These are phyloP conservation scores for Parnassius smintheus DNA, from an alignment of 2,888 invertebrate species.

Conservation along the genomic window DNA sequence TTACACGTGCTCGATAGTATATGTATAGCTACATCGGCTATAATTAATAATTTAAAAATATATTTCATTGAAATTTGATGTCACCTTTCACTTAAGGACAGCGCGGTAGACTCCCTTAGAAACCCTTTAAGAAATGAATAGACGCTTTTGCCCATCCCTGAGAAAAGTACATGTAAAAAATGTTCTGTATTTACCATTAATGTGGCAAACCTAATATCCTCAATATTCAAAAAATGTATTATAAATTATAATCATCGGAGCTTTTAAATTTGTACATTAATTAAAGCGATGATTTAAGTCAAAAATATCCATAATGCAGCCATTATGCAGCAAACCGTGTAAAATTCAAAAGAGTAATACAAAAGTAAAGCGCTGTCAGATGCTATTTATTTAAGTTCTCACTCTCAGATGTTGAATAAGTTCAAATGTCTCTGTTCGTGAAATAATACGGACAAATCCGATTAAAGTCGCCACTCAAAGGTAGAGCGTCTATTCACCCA, in stretches of 20 bases:
- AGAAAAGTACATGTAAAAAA: no score
- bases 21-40: no score
- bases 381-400: constrained; percentile 17
- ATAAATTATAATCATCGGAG: not conserved
- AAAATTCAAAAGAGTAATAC: constrained; percentile 12
- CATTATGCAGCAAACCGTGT: constrained; percentile 1
- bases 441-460: constrained; percentile 58
- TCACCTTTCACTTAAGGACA: no score
- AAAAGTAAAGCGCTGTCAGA: constrained; percentile 16
- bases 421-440: constrained; percentile 42
- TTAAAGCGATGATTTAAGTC: not conserved
- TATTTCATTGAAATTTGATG: no score
- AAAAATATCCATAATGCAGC: constrained; percentile 2
- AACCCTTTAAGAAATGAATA: no score
- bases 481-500: constrained; percentile 36
- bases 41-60: no score
- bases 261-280: not conserved
- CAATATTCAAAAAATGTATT: no score
- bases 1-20: no score
- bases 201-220: no score
- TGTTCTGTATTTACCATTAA: no score
- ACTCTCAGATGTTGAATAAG: constrained; percentile 24
- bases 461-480: constrained; percentile 58
- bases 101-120: no score
- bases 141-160: no score